These are phyloP conservation scores for Oryzias celebensis DNA, from an alignment of 2,113 vertebrate genomes.

Conservation along the genomic window DNA sequence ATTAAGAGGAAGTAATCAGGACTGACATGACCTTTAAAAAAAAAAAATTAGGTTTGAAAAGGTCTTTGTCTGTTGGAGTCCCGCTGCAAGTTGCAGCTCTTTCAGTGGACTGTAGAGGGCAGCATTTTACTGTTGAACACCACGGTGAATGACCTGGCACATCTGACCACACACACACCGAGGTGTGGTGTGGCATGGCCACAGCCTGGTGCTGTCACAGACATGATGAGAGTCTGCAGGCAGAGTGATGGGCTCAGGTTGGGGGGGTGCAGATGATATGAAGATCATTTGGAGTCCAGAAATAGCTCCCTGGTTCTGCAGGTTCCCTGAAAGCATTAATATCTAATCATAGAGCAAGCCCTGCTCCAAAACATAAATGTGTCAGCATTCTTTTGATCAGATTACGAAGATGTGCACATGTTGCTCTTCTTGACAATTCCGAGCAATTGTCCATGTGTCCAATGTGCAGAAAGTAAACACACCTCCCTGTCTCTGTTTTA, in stretches of 20 bases:
- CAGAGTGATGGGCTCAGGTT: constrained; percentile 54
- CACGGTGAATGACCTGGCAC: constrained; percentile 40
- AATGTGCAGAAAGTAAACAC: too few species aligned
- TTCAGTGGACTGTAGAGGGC: constrained; percentile 53
- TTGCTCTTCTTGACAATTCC: too few species aligned
- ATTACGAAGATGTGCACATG: too few species aligned
- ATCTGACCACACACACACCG: constrained; percentile 6
- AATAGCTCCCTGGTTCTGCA: constrained; percentile 51
- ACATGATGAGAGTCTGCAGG: constrained; percentile 43
- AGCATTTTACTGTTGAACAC: constrained; percentile 33
- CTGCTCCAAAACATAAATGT: constrained; percentile 6
- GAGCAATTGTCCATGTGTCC: too few species aligned
- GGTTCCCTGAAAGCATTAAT: constrained; percentile 58
- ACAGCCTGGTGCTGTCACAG: constrained; percentile 5
- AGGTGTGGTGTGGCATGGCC: not conserved
- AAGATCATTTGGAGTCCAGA: constrained; percentile 52
- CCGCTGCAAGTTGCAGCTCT: constrained; percentile 7
- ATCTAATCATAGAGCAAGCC: constrained; percentile 47
- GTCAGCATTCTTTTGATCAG: constrained; percentile 11
- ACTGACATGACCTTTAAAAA: not conserved
- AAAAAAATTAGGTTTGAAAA: not conserved
- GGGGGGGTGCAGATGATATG: constrained; percentile 42
- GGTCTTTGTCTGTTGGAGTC: constrained; percentile 41
- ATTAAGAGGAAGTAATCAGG: not conserved
- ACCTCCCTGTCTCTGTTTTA: too few species aligned